These are phyloP conservation scores for Coccyzus lansbergi DNA, from an alignment of 2,797 vertebrate species.

Conservation along the genomic window DNA sequence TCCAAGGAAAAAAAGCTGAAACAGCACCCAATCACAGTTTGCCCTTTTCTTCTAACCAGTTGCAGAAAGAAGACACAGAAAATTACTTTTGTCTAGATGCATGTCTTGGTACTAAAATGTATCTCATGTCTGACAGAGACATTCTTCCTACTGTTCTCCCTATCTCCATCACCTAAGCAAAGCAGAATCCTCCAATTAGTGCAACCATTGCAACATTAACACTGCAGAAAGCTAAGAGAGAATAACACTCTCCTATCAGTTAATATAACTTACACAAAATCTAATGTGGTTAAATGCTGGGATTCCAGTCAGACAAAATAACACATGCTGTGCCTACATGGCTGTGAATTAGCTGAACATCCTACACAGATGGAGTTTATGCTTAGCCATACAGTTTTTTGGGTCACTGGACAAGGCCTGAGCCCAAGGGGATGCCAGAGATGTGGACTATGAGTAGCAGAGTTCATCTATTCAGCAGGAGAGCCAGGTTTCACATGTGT, in stretches of 20 bases:
- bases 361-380: accelerated
- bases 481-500: neutral
- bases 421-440: neutral
- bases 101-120: neutral
- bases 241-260: accelerated
- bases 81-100: neutral
- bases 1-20: neutral
- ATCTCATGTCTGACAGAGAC: neutral
- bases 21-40: neutral
- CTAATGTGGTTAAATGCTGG: accelerated
- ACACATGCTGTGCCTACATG: accelerated
- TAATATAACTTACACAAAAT: neutral
- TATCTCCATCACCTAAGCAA: neutral
- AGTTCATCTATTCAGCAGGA: neutral
- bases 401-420: neutral
- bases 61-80: neutral
- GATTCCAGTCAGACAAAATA: neutral
- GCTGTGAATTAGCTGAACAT: neutral
- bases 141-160: neutral
- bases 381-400: accelerated
- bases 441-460: neutral
- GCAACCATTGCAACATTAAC: neutral
- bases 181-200: neutral
- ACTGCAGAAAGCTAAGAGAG: neutral
- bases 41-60: neutral